These are phyloP conservation scores for Pterobdella sp. DNA, from an alignment of 2,888 invertebrate genomes.

Conservation along the genomic window DNA sequence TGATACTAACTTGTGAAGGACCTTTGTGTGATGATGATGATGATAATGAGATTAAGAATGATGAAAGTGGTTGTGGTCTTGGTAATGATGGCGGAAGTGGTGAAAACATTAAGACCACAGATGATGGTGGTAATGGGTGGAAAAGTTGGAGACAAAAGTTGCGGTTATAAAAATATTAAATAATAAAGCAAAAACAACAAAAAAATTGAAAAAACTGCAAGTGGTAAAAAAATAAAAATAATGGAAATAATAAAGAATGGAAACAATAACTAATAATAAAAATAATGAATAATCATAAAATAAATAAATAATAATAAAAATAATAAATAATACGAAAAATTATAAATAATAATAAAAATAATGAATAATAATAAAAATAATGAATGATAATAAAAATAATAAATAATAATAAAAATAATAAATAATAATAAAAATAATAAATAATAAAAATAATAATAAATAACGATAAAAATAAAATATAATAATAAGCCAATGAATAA, in stretches of 20 bases:
- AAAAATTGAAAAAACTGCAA: not conserved
- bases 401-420: not conserved
- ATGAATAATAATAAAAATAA: not conserved
- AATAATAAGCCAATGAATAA: constrained; percentile 33
- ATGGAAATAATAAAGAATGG: too few relatives aligned
- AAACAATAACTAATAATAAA: not conserved
- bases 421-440: not conserved
- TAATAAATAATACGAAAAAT: not conserved
- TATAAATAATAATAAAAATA: not conserved
- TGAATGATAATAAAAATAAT: not conserved
- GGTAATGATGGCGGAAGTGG: too few relatives aligned
- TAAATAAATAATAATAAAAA: not conserved
- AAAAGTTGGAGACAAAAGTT: too few relatives aligned
- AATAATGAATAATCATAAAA: not conserved
- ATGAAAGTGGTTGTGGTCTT: too few relatives aligned
- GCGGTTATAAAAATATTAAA: not conserved
- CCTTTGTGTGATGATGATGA: not conserved
- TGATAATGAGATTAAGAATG: not conserved
- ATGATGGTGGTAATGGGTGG: too few relatives aligned
- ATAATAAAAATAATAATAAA: not conserved
- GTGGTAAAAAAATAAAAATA: not conserved
- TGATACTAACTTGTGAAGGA: constrained; percentile 23
- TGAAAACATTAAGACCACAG: too few relatives aligned
- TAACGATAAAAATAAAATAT: not conserved
- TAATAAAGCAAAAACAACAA: not conserved